Evolutionary conservation across 1,140 invertebrate species (phyloP), one percentile per base, ranked within the genome.

Genomic region (Cryptotermes secundus): DNA sequence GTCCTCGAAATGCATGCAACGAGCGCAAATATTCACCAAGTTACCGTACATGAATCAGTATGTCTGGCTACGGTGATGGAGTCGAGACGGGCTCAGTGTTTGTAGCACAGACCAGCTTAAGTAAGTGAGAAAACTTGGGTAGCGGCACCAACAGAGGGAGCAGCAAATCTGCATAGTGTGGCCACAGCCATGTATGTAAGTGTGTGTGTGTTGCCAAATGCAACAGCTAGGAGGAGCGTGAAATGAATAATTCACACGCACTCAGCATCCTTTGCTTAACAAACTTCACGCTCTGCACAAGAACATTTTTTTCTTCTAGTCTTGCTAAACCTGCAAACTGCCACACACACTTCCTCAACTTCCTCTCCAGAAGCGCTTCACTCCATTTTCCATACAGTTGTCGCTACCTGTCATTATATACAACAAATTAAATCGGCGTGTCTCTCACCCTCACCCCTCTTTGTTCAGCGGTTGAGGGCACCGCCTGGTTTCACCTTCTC

Each of bases 241-340:
- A 72, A 72, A 72, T 72, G 59, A 72, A 72, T 72, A 72, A 72
- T 72, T 72, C 59, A 72, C 59, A 72, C 16, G 59, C 59, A 72
- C 59, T 72, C 59, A 72, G 59, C 59, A 31, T n/a, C 59, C 59
- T 31, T 6, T 72, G 59, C 59, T 59, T 59, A 59, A 59, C 53
- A 59, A 59, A 16, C 53, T 72, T 72, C 59, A 72, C 59, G 31
- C n/a, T 26, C 14, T 0, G 14, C 59, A 72, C n/a, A 72, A 72
- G 6, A 72, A 14, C 59, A 31, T 72, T 72, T 72, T 49, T 72
- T 31, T 31, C n/a, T n/a, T n/a, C n/a, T n/a, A n/a, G n/a, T 72
- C n/a, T 4, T n/a, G n/a, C 59, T 31, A 72, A 72, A 72, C n/a
- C 59, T 72, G 59, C 59, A 72, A 72, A 72, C 59, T 72, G 59